Evolutionary conservation across 2,797 vertebrate species (phyloP).

Genomic region (Pithecia hirsuta): DNA sequence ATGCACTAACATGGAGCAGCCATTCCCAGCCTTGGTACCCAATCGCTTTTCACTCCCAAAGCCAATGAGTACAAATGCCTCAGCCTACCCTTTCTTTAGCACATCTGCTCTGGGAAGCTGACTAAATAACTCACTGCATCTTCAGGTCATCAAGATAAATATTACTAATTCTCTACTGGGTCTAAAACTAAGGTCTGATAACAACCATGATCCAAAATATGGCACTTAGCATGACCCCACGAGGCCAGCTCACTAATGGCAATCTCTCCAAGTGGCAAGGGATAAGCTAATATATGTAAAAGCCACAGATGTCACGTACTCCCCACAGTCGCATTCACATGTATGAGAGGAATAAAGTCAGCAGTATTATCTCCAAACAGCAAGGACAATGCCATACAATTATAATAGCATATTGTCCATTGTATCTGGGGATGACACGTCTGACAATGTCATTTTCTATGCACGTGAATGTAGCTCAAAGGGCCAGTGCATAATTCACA

Average conservation of each 20-base stretch:
- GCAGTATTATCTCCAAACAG: conserved; percentile 66
- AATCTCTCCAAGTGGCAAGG: conserved; percentile 53
- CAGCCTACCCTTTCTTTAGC: not conserved
- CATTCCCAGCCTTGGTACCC: not conserved
- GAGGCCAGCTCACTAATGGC: conserved; percentile 45
- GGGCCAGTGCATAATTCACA: conserved; percentile 66
- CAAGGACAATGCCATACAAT: conserved; percentile 68
- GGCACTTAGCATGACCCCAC: conserved; percentile 63
- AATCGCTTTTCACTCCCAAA: not conserved
- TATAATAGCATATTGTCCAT: conserved; percentile 71
- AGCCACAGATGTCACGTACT: conserved; percentile 72
- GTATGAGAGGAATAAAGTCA: conserved; percentile 66
- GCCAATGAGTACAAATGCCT: not conserved
- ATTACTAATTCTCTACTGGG: conserved; percentile 43
- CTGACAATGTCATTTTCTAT: conserved; percentile 70
- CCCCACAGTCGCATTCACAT: conserved; percentile 67
- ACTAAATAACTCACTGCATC: conserved; percentile 3
- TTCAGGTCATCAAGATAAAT: conserved; percentile 63
- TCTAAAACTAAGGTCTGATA: conserved; percentile 55
- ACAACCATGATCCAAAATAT: conserved; percentile 67
- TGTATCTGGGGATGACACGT: conserved; percentile 56
- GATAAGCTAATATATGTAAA: conserved; percentile 69
- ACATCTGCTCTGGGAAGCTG: conserved; percentile 40
- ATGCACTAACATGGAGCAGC: not conserved
- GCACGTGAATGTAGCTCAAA: conserved; percentile 48